phyloP scores from a whole-genome alignment of 2,888 invertebrate genomes.

The Blomia tropicalis region DNA sequence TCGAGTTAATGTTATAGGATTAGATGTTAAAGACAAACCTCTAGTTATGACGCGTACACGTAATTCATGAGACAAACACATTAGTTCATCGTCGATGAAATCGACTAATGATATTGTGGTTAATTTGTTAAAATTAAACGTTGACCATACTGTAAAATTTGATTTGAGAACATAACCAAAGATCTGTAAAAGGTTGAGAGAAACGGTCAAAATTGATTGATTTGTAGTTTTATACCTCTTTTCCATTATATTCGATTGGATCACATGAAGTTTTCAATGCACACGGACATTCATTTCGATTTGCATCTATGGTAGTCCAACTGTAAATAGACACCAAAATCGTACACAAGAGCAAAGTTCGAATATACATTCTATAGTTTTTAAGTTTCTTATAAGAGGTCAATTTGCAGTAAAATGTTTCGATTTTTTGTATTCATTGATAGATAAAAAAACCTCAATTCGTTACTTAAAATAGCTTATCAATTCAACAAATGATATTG shows the following conservation, averaged over 20 bases:
- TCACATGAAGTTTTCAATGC: not conserved
- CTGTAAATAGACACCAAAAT: no score
- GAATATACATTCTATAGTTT: no score
- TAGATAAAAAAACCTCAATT: no score
- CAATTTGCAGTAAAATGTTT: no score
- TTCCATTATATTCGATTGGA: not conserved
- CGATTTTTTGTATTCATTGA: no score
- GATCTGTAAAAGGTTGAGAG: conserved; percentile 22
- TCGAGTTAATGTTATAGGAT: not conserved
- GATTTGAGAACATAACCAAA: conserved; percentile 29
- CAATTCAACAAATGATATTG: no score
- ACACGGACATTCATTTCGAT: not conserved
- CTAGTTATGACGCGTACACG: conserved; percentile 33
- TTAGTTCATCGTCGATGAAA: conserved; percentile 33
- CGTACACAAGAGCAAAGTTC: no score
- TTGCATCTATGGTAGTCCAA: no score
- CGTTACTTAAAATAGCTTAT: no score
- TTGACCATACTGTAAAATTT: conserved; percentile 28
- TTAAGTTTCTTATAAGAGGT: no score
- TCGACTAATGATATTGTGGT: conserved; percentile 36
- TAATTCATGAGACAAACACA: conserved; percentile 35
- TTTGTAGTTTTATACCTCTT: not conserved
- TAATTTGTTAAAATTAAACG: conserved; percentile 36
- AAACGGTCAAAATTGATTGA: not conserved
- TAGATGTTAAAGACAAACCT: not conserved